phyloP scores from a whole-genome alignment of 2,113 vertebrate genomes.

The Tricholaema leucomelas region DNA sequence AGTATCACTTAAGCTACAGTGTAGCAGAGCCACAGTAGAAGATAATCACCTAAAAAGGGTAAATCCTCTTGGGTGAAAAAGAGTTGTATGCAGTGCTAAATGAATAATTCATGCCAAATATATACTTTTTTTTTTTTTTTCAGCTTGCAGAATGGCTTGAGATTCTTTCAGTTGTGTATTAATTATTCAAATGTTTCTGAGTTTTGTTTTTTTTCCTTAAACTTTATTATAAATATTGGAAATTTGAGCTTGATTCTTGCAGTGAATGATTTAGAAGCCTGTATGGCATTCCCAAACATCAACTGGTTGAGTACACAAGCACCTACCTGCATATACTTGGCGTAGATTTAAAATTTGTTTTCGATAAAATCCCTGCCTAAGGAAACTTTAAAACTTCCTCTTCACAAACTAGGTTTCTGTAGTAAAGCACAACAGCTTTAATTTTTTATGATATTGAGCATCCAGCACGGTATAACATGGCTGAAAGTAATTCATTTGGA shows the following conservation, averaged over 20 bases:
- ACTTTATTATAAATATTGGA: slow-evolving; percentile 13
- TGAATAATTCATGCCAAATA: slow-evolving; percentile 49
- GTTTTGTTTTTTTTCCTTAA: background rate
- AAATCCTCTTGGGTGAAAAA: slow-evolving; percentile 48
- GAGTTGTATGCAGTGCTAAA: slow-evolving; percentile 2
- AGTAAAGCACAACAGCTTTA: slow-evolving; percentile 25
- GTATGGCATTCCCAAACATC: background rate
- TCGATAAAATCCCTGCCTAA: background rate
- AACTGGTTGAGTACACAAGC: background rate
- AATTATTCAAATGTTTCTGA: slow-evolving; percentile 61
- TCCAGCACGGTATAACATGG: background rate
- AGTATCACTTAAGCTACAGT: background rate
- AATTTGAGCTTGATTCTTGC: background rate
- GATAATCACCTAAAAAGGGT: slow-evolving; percentile 44
- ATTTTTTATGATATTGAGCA: slow-evolving; percentile 43
- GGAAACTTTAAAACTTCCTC: slow-evolving; percentile 16
- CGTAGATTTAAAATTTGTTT: background rate
- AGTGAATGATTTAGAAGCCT: background rate
- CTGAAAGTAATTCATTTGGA: slow-evolving; percentile 15
- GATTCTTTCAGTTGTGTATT: slow-evolving; percentile 30
- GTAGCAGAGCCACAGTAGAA: background rate
- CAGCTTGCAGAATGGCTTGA: slow-evolving; percentile 3
- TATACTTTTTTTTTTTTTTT: background rate
- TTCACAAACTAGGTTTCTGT: background rate
- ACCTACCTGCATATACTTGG: background rate